Evolutionary conservation across 2,888 invertebrate species (phyloP), one percentile per base, ranked within the genome.

Genomic region (Rhaphigaster nebulosa): DNA sequence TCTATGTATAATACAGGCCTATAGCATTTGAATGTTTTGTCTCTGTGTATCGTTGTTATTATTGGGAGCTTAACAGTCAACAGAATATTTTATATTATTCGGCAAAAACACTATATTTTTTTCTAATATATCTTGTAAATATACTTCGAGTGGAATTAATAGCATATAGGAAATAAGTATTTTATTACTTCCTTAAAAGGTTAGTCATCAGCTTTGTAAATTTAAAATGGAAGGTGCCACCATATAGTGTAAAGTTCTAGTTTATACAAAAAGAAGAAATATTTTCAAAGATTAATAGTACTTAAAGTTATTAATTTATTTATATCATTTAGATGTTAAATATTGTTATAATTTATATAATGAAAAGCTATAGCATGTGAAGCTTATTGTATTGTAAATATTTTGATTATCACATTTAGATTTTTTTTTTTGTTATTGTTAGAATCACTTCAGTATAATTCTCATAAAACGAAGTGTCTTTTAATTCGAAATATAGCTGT

Each of bases 151-250:
- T 90, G 90, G 90, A 84, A 84, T 90, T 90, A 80, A 90, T 41
- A 84, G 90, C 90, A 90, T 87, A 90, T 87, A 89, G 89, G 76
- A 90, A 56, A 90, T 84, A 90, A 90, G 90, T 90, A 91, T 91
- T 91, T 91, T 91, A 91, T 89, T 91, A 91, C 91, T 91, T 91
- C 91, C 91, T 91, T 91, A 89, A 90, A 90, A 54, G 60, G 87
- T 90, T 91, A 90, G 91, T 91, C 90, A 91, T 90, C 91, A 90
- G 90, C 84, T 90, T 87, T 80, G 54, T 84, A 90, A 90, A 90
- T 41, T 65, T 88, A 89, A 88, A 90, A 88, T 60, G 87, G 89
- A 91, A 90, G 91, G 91, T 91, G 91, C 91, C 91, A 91, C 91
- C 89, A 84, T 91, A 90, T 90, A 91, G 90, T 90, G 52, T 89